phyloP scores from a whole-genome alignment of 2,888 invertebrate genomes.

The Therioaphis trifolii region DNA sequence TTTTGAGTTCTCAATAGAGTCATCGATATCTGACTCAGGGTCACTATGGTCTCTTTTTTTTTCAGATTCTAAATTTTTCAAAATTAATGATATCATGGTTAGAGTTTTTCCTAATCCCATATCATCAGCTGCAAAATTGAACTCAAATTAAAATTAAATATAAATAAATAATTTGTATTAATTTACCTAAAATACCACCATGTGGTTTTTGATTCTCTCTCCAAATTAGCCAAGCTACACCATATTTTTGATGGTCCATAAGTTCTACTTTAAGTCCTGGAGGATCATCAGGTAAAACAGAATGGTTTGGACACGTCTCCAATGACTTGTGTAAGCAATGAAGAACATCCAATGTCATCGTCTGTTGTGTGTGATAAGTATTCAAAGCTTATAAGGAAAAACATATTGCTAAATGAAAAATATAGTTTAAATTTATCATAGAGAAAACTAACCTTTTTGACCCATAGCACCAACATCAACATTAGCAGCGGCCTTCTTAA shows the following conservation, averaged over 20 bases:
- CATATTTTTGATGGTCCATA: constrained; percentile 87
- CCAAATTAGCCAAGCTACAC: constrained; percentile 89
- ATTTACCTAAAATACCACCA: constrained; percentile 86
- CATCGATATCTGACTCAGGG: constrained; percentile 66
- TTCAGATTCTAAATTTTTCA: constrained; percentile 72
- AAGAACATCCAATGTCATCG: constrained; percentile 78
- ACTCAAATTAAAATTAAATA: constrained; percentile 10
- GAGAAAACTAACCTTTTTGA: constrained; percentile 56
- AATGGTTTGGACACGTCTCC: constrained; percentile 75
- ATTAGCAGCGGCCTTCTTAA: constrained; percentile 41
- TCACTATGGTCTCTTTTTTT: constrained; percentile 69
- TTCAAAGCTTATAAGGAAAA: constrained; percentile 72
- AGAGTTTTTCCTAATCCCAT: constrained; percentile 88
- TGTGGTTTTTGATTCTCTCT: constrained; percentile 85
- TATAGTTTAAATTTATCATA: too few species aligned
- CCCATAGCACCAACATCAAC: constrained; percentile 61
- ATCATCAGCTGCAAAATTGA: constrained; percentile 75
- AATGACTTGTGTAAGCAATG: constrained; percentile 79
- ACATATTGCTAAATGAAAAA: too few species aligned
- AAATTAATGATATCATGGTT: constrained; percentile 82
- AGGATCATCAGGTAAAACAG: constrained; percentile 74
- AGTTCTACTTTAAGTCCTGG: constrained; percentile 75
- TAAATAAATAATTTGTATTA: not conserved
- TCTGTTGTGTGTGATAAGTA: constrained; percentile 77
- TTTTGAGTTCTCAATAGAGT: not conserved